Evolutionary conservation across 2,113 vertebrate species (phyloP).

Genomic region (Pterocles gutturalis): DNA sequence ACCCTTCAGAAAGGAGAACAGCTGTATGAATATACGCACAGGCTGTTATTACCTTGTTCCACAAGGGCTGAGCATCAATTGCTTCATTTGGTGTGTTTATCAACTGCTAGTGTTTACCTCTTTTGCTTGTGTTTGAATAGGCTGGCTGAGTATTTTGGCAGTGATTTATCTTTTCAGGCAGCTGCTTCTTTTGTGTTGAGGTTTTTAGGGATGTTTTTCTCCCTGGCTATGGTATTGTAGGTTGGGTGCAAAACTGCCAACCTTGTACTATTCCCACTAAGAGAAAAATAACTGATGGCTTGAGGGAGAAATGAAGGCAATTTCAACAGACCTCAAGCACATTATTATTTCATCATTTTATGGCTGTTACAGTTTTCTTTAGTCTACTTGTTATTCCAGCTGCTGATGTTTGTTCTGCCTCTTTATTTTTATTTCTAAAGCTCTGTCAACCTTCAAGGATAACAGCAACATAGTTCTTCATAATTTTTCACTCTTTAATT

Average conservation of each 20-base stretch:
- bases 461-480: background rate
- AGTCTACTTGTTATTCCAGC: background rate
- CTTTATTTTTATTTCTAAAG: conserved; percentile 13
- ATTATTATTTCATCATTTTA: conserved; percentile 24
- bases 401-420: background rate
- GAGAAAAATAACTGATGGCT: conserved; percentile 1
- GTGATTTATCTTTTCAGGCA: conserved; percentile 62
- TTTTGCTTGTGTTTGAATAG: conserved; percentile 35
- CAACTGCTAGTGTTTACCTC: conserved; percentile 34
- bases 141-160: conserved; percentile 48
- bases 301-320: conserved; percentile 7
- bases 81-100: conserved; percentile 22
- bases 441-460: background rate
- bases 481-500: background rate
- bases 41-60: background rate
- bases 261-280: background rate
- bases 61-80: background rate
- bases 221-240: background rate
- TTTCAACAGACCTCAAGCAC: conserved; percentile 10
- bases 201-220: conserved; percentile 36
- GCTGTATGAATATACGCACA: fast-evolving
- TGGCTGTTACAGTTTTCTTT: background rate
- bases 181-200: conserved; percentile 58
- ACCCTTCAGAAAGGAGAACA: background rate
- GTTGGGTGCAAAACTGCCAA: conserved; percentile 23